Evolutionary conservation across 2,113 vertebrate genomes (phyloP).

Genomic region (Phalacrocorax pelagicus): DNA sequence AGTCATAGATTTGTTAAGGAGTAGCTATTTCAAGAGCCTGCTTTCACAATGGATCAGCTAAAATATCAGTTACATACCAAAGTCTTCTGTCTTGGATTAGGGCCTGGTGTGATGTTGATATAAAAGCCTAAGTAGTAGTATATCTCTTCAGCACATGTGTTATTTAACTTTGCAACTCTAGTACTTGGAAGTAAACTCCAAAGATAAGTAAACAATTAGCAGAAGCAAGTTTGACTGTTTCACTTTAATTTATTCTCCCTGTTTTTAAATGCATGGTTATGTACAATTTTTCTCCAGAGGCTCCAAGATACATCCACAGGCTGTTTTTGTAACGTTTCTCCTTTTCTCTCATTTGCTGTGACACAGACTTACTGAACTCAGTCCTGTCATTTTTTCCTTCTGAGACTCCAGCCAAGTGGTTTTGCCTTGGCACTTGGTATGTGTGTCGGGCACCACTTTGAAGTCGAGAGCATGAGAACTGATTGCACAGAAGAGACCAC

Average conservation of each 20-base stretch:
- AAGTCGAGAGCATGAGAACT: neutral
- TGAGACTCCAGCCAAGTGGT: neutral
- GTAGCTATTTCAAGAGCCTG: neutral
- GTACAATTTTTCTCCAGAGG: fast-evolving
- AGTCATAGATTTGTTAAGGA: neutral
- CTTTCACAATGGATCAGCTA: neutral
- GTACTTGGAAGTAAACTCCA: neutral
- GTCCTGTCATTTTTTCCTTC: neutral
- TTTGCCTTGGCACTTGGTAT: neutral
- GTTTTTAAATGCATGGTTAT: neutral
- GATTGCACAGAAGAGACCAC: fast-evolving
- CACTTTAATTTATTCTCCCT: neutral
- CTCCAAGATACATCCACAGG: neutral
- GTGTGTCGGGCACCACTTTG: neutral
- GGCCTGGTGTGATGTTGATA: neutral
- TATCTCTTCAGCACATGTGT: neutral
- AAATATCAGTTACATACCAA: neutral
- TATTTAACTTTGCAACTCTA: neutral
- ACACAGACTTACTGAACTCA: neutral
- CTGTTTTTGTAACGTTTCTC: neutral
- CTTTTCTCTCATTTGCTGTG: neutral
- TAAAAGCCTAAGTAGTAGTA: neutral
- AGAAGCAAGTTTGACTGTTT: neutral
- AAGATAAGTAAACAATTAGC: neutral
- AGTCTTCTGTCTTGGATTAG: neutral